Percentiles rank a stretch among this genome's conserved stretches.
Conservation (phyloP, 2,797 vertebrate genomes). For the Thaleichthys pacificus region DNA sequence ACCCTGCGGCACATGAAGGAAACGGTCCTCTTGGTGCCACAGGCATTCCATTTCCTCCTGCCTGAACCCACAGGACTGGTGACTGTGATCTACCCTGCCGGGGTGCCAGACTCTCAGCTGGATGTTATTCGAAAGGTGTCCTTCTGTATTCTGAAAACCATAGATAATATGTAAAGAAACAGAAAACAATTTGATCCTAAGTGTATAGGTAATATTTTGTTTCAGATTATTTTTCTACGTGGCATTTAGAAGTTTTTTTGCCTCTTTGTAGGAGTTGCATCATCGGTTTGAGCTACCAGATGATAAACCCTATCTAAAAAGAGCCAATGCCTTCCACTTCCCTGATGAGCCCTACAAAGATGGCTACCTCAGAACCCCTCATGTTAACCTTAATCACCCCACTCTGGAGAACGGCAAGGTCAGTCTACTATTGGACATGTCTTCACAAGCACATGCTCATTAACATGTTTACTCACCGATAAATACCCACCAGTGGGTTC, state of each 20-base stretch:
- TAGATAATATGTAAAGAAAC: too few species aligned
- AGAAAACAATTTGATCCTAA: neutral
- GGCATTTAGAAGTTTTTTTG: neutral
- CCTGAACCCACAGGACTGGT: constrained; percentile 78
- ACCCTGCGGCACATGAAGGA: constrained; percentile 83
- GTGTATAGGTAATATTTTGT: neutral
- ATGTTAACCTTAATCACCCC: constrained; percentile 80
- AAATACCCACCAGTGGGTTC: too few species aligned
- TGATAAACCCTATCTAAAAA: constrained; percentile 88
- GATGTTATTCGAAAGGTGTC: constrained; percentile 78
- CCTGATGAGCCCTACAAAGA: constrained; percentile 88
- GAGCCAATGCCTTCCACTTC: constrained; percentile 88
- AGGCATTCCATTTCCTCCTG: constrained; percentile 89
- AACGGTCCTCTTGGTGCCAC: constrained; percentile 81
- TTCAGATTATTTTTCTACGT: neutral
- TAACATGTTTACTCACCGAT: neutral
- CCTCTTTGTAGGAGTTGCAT: constrained; percentile 82
- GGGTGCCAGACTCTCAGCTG: constrained; percentile 83
- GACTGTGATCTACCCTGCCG: constrained; percentile 86
- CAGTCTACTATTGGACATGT: constrained; percentile 18
- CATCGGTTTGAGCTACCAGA: constrained; percentile 78
- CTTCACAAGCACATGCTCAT: neutral
- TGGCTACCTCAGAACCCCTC: constrained; percentile 89
- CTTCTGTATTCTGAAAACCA: neutral
- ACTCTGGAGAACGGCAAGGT: constrained; percentile 82